These are phyloP conservation scores for Dipodomys spectabilis DNA, from an alignment of 2,113 vertebrate species.

Conservation along the genomic window DNA sequence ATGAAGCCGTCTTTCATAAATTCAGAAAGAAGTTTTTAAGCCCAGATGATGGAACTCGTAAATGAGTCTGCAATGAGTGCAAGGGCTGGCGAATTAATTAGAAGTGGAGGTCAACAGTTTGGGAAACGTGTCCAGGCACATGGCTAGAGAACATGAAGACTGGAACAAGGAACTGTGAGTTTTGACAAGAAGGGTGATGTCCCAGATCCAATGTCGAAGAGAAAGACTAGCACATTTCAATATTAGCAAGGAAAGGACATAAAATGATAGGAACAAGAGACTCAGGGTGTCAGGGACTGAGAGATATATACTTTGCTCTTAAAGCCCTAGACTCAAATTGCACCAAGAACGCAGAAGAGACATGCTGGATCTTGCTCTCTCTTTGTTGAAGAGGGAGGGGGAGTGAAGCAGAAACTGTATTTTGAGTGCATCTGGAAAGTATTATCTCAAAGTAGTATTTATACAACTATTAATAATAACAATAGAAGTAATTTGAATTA, in stretches of 20 bases:
- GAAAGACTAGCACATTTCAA: neutral
- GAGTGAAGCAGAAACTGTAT: neutral
- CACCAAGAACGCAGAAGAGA: slow-evolving; percentile 9
- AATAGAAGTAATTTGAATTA: slow-evolving; percentile 53
- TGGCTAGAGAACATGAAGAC: slow-evolving; percentile 9
- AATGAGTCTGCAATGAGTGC: neutral
- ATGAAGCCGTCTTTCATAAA: neutral
- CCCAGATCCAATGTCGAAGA: neutral
- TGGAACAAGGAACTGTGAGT: neutral
- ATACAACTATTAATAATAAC: slow-evolving; percentile 60
- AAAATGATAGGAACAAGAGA: neutral
- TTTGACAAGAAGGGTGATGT: neutral
- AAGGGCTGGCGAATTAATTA: slow-evolving; percentile 29
- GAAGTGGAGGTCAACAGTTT: slow-evolving; percentile 18
- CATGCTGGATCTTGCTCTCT: neutral
- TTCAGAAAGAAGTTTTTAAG: slow-evolving; percentile 9
- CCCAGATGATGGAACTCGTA: neutral
- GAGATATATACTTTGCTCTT: neutral
- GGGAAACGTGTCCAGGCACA: slow-evolving; percentile 40
- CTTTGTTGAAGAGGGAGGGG: neutral
- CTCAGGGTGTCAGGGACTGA: neutral
- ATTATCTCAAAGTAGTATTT: slow-evolving; percentile 64
- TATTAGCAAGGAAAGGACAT: neutral
- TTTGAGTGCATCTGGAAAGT: slow-evolving; percentile 54
- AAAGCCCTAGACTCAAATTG: neutral